Conservation (phyloP, 2,113 vertebrate species). For the Peromyscus polionotus region DNA sequence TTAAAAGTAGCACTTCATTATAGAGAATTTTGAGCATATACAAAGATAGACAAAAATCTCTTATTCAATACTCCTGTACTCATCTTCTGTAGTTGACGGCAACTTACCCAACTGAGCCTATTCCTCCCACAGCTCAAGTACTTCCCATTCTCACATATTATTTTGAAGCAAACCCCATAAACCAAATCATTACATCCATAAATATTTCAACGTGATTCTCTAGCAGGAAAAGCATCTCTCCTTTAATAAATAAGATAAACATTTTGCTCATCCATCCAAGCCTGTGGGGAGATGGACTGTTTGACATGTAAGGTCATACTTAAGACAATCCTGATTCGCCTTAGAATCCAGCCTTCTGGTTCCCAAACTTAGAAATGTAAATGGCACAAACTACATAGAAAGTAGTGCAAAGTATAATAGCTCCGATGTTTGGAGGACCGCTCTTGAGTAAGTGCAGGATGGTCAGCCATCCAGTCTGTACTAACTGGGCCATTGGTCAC, state of each 20-base stretch:
- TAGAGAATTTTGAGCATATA: not conserved
- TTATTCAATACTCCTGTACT: not conserved
- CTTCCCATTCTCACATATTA: not conserved
- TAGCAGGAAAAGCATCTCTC: conserved; percentile 40
- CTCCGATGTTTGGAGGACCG: not conserved
- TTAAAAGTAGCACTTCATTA: not conserved
- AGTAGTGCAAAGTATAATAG: accelerated
- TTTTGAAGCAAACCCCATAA: conserved; percentile 55
- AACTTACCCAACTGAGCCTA: not conserved
- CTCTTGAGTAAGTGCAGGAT: not conserved
- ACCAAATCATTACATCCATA: conserved; percentile 52
- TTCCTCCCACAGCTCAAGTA: accelerated
- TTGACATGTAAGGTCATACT: conserved; percentile 48
- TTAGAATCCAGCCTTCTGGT: not conserved
- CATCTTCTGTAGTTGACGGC: accelerated
- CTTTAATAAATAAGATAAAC: conserved; percentile 65
- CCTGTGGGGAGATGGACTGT: not conserved
- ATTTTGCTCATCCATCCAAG: conserved; percentile 40
- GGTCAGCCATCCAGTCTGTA: not conserved
- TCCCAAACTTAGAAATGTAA: not conserved
- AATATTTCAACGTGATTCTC: conserved; percentile 63
- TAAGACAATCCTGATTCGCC: conserved; percentile 8
- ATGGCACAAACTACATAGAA: not conserved
- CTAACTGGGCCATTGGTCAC: conserved; percentile 66
- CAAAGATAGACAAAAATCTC: not conserved